Base-by-base conservation (phyloP, 2,113 vertebrate genomes). In the Anarrhichthys ocellatus region DNA sequence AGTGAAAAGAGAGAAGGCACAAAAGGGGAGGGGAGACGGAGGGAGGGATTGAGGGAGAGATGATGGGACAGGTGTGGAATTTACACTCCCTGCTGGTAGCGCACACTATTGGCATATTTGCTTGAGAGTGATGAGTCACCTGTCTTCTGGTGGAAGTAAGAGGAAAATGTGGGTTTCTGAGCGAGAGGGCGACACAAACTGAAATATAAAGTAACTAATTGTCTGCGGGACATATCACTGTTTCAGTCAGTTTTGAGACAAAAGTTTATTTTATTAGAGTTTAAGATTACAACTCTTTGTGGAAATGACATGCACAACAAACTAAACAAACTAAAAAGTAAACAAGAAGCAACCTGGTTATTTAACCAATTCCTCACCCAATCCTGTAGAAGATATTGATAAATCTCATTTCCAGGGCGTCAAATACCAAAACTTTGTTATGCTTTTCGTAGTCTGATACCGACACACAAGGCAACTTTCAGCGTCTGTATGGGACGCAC, bases 1-100 rank as follows among this genome's bases (percentile, higher is more conserved):
- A 87, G 87, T 86, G 82, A 84, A 84, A 84, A 89, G 80, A 84
- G 88, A 91, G 85, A 80, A 77, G 86, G 85, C 74, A 87, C 68
- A 77, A 67, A 86, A 66, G 66, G 83, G 84, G 64, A 78, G 72
- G 63, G 46, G 64, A 38, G 59, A 38, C 64, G 24, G n/a, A 29
- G 27, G 32, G 63, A 32, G 56, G 71, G 36, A 34, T 22, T 22
- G 52, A 40, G 70, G 50, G 73, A 68, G 64, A 2, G 70, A 85
- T 76, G 85, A 93, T 87, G 80, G 87, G 92, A 92, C 93, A 93
- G 92, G 92, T 92, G 92, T 92, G 88, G 92, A 92, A 92, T 92
- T 90, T 91, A 90, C 91, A 89, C 86, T 85, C 87, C 82, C 82
- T 58, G 80, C 86, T 82, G 86, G 86, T 83, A 76, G 74, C 6